Percentiles rank a stretch among this genome's conserved stretches.
These are phyloP conservation scores for Phoebastria nigripes DNA, from an alignment of 2,797 vertebrate genomes.

Conservation along the genomic window DNA sequence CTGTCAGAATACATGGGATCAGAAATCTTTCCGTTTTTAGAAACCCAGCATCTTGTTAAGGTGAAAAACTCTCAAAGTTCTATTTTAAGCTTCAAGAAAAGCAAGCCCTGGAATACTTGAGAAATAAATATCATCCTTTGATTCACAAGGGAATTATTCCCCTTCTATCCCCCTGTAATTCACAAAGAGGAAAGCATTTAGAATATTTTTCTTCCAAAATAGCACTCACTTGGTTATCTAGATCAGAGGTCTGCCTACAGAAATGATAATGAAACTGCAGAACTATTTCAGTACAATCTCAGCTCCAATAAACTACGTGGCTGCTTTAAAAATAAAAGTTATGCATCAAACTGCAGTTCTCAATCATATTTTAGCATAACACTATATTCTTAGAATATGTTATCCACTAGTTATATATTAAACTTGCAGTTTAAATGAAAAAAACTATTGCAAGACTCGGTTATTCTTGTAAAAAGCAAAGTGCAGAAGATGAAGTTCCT, in stretches of 20 bases:
- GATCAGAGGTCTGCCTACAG: conserved; percentile 48
- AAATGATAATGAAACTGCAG: conserved; percentile 10
- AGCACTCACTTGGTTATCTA: not conserved
- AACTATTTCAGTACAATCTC: conserved; percentile 4
- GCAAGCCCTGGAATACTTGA: not conserved
- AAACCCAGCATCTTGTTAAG: conserved; percentile 5
- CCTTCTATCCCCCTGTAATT: conserved; percentile 20
- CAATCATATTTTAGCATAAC: not conserved
- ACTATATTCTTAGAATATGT: not conserved
- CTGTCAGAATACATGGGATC: not conserved
- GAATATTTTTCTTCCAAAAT: conserved; percentile 38
- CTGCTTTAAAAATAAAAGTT: conserved; percentile 31
- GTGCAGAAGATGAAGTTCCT: not conserved
- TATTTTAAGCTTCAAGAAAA: conserved; percentile 23
- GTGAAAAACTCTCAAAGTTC: conserved; percentile 1
- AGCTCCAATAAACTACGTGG: not conserved
- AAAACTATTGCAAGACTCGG: not conserved
- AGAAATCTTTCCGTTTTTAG: not conserved
- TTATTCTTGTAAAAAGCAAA: not conserved
- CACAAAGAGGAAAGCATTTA: not conserved
- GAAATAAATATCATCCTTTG: conserved; percentile 21
- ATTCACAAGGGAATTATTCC: not conserved
- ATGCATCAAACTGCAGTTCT: not conserved
- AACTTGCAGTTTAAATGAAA: not conserved
- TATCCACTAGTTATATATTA: not conserved